Evolutionary conservation across 2,888 invertebrate genomes (phyloP), one percentile per base, ranked within the genome.

Genomic region (Tanypteryx hageni): DNA sequence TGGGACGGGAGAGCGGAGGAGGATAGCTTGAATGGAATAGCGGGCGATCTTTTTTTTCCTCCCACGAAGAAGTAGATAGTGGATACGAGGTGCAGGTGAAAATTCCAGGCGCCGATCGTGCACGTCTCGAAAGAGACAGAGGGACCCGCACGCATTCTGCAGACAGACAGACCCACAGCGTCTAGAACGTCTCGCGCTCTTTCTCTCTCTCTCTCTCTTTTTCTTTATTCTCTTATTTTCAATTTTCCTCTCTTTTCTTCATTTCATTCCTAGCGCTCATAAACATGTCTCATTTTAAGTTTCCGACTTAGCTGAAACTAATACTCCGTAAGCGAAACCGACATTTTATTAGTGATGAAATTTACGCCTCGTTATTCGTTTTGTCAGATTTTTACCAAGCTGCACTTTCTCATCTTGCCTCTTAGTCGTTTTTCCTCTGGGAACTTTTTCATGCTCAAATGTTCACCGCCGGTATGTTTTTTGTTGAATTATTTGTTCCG

Each of bases 1-100:
- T 44, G 44, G 44, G 44, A 44, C 5, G 44, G 44, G 44, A 44
- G 44, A 44, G 18, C 16, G 16, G 18, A 27, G 22, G 76, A 27
- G 22, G 76, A 27, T 76, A 22, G 76, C 27, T n/a, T 76, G 76
- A 27, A 76, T 27, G 76, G 27, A 27, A 76, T 27, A 27, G 22
- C 27, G 10, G n/a, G 22, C 76, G 22, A 22, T 76, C 22, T 76
- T 76, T 22, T 76, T 76, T 76, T 27, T 76, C n/a, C 14, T 64
- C n/a, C 2, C n/a, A 27, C 76, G 27, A 27, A 76, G 76, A 68
- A n/a, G 0, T 22, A 68, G 68, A 76, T 76, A 76, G 76, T 13
- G 76, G 76, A 27, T 22, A 22, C 68, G 68, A n/a, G 68, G 27
- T 76, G 76, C 76, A 76, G 76, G 76, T 76, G 76, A 76, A 76